Evolutionary conservation across 2,888 invertebrate species (phyloP).

Genomic region (Sinodicranocentrus sp.): DNA sequence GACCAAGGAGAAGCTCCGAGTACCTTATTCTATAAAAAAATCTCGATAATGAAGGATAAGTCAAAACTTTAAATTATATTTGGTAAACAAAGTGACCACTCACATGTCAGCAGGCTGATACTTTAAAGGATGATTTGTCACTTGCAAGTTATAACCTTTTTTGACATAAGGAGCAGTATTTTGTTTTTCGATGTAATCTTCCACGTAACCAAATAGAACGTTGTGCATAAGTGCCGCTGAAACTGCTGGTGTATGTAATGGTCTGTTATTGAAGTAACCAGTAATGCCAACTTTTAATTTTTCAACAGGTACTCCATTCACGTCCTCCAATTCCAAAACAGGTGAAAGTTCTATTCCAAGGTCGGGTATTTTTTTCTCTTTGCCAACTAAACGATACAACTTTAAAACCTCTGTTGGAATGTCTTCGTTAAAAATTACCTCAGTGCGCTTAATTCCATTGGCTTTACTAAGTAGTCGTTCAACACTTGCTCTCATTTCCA

Average conservation of each 20-base stretch:
- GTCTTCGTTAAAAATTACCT: constrained; percentile 6
- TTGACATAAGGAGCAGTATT: not conserved
- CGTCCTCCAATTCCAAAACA: not conserved
- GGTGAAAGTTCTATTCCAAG: constrained; percentile 49
- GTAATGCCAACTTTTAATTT: constrained; percentile 40
- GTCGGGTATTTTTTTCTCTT: constrained; percentile 20
- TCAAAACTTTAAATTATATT: not conserved
- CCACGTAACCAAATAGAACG: constrained; percentile 48
- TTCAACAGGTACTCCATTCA: not conserved
- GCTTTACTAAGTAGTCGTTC: not conserved
- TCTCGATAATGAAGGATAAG: not conserved
- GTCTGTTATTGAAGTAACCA: constrained; percentile 63
- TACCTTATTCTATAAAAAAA: constrained; percentile 21
- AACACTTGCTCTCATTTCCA: constrained; percentile 29
- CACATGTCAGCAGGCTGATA: not conserved
- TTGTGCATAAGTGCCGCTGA: constrained; percentile 45
- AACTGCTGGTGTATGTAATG: constrained; percentile 42
- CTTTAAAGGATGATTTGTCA: constrained; percentile 38
- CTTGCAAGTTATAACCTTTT: constrained; percentile 26
- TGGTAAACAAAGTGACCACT: not conserved
- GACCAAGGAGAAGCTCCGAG: constrained; percentile 42
- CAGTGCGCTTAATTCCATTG: not conserved
- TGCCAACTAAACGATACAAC: constrained; percentile 17
- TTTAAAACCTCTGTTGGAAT: constrained; percentile 4
- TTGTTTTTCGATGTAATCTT: constrained; percentile 6